Evolutionary conservation across 2,888 invertebrate genomes (phyloP).

Genomic region (Zygaena filipendulae): DNA sequence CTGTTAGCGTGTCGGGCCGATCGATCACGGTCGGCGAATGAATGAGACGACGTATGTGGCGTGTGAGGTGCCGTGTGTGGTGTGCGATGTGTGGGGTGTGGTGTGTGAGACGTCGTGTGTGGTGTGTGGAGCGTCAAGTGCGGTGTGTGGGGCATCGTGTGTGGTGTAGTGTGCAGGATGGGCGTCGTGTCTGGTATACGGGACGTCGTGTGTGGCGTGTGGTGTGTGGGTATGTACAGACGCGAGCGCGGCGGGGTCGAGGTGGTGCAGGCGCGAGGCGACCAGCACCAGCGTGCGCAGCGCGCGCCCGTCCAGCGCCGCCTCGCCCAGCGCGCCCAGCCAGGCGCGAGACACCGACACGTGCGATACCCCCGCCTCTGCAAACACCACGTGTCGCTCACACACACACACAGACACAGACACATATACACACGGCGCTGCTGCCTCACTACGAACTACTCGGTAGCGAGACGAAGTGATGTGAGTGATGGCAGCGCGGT

Average conservation of each 20-base stretch:
- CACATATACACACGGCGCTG: constrained; percentile 1
- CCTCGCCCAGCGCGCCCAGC: constrained; percentile 75
- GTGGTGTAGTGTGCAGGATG: no score
- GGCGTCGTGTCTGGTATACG: constrained; percentile 16
- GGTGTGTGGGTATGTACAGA: constrained; percentile 77
- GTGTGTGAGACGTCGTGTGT: no score
- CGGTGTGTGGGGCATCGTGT: no score
- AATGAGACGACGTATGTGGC: no score
- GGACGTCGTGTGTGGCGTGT: constrained; percentile 3
- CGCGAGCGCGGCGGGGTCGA: constrained; percentile 74
- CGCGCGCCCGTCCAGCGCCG: constrained; percentile 76
- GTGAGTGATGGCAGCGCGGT: no score
- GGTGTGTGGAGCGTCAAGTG: no score
- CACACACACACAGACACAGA: constrained; percentile 5
- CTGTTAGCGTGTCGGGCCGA: neutral
- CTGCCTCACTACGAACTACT: no score
- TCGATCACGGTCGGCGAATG: no score
- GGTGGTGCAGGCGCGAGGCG: constrained; percentile 78
- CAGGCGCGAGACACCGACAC: constrained; percentile 73
- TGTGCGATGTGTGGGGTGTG: no score
- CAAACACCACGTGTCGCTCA: no score
- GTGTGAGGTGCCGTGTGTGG: no score
- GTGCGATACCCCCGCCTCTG: constrained; percentile 67
- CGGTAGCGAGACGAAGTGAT: no score
- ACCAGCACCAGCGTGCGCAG: constrained; percentile 81